These are phyloP conservation scores for Neosalanx taihuensis DNA, from an alignment of 2,797 vertebrate genomes.

Conservation along the genomic window DNA sequence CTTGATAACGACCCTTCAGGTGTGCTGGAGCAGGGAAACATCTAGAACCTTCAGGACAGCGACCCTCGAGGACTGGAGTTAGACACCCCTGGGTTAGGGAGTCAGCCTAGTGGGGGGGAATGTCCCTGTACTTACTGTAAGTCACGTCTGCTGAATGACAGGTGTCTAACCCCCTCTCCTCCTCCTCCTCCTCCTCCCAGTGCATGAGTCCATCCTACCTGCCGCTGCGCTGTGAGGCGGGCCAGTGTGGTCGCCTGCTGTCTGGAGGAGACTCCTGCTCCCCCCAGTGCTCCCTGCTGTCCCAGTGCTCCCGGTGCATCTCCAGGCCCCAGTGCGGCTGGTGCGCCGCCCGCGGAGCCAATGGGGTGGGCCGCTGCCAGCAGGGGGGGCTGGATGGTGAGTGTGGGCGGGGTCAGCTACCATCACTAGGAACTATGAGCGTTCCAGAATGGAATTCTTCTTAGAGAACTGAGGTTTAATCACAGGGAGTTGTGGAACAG, in stretches of 20 bases:
- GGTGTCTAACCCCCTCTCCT: not conserved
- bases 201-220: constrained; percentile 90
- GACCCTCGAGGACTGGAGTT: no score
- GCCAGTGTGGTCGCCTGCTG: constrained; percentile 86
- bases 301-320: constrained; percentile 88
- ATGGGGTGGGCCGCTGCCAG: constrained; percentile 83
- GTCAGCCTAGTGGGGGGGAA: no score
- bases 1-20: no score
- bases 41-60: no score
- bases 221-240: constrained; percentile 85
- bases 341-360: constrained; percentile 79
- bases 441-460: no score
- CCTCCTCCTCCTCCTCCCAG: constrained; percentile 56
- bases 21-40: no score
- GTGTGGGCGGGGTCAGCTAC: constrained; percentile 26
- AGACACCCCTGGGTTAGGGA: no score
- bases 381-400: constrained; percentile 86
- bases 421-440: no score
- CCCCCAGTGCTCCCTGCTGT: constrained; percentile 82
- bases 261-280: constrained; percentile 83
- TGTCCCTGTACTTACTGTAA: no score
- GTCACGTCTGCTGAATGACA: no score
- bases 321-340: constrained; percentile 88
- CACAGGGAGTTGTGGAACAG: no score
- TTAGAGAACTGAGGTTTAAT: no score